Base-by-base conservation (phyloP, 2,797 vertebrate species). In the Megaceryle alcyon region DNA sequence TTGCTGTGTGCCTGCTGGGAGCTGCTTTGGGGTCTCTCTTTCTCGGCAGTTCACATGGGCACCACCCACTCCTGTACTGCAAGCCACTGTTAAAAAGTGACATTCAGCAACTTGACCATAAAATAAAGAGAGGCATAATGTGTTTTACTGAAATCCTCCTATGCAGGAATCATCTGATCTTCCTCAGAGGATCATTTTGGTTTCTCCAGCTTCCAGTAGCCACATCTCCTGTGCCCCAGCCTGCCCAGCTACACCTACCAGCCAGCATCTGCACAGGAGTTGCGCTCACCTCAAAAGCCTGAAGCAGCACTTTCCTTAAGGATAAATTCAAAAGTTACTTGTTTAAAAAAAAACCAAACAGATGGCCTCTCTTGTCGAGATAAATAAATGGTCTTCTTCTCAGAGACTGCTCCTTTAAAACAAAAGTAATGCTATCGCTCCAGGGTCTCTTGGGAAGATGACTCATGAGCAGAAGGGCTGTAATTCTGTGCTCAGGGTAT, bases 381-480 rank as follows among this genome's bases (percentile, higher is more conserved):
- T 41, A 82, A 95, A 80, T 46, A 79, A 93, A 89, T 17, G 60
- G 41, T 28, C 0, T 7, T 48, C 68, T 93, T 88, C 60, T 84
- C 71, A 64, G n/a, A 29, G 61, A 54, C 69, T 86, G 57, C 49
- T 59, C n/a, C n/a, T n/a, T 86, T 83, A 75, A 82, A 82, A 68
- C 46, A 75, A 44, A 73, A 94, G 87, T 59, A 90, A 84, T 25
- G 49, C 26, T 84, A 65, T 77, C 83, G 44, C 65, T 64, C 43
- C 6, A 51, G 46, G n/a, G 63, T 78, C 87, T 82, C 84, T 6
- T 2, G 61, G 91, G 77, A 94, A 92, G 78, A 84, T 65, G 86
- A 94, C 57, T 94, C 95, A 94, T 19, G 15, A 85, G 35, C 86
- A 92, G 89, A 70, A 43, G 61, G 37, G 17, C 82, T 63, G 73